Base-by-base conservation (phyloP, 2,113 vertebrate genomes). In the Oxygymnocypris stewartii region DNA sequence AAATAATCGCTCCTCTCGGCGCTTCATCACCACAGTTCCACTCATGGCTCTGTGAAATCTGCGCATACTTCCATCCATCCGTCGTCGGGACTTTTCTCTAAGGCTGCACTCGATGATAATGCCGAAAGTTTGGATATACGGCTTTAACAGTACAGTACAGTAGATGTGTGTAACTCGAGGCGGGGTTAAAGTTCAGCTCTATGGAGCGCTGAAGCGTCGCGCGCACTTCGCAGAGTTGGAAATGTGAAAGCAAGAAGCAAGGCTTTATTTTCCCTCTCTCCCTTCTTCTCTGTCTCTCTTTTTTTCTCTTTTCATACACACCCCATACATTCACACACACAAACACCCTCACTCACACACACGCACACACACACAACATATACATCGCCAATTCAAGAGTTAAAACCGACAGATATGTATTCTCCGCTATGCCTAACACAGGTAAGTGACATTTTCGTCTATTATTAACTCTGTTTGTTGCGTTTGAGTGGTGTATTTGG, bases 341-440 rank as follows among this genome's bases (percentile, higher is more conserved):
- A 92, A 1, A 31, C 90, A 94, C 93, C 93, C 83, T 76, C 91
- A 91, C 87, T 89, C 90, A 93, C 93, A 92, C 84, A 89, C 89
- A 88, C 84, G 76, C 88, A 87, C 89, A 76, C 89, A 51, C 92
- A 86, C 88, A 82, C 90, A 86, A 93, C 92, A 92, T 88, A 90
- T 93, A 92, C 91, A 92, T 93, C 89, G 92, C 93, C 92, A 90
- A 91, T 92, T 94, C 94, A 93, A 94, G 91, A 89, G 69, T 74
- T 88, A 92, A 92, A 92, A 89, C 89, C 92, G 91, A 95, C 96
- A 96, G 96, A 95, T 93, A 98, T 98, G 97, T 98, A 98, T 95
- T 97, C 97, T 94, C 97, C 97, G 94, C 96, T 98, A 95, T 98
- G 97, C 94, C 95, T 98, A 89, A 98, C 97, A 91, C 97, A 98